Evolutionary conservation across 1,140 invertebrate genomes (phyloP).

Genomic region (Calliphora vicina): DNA sequence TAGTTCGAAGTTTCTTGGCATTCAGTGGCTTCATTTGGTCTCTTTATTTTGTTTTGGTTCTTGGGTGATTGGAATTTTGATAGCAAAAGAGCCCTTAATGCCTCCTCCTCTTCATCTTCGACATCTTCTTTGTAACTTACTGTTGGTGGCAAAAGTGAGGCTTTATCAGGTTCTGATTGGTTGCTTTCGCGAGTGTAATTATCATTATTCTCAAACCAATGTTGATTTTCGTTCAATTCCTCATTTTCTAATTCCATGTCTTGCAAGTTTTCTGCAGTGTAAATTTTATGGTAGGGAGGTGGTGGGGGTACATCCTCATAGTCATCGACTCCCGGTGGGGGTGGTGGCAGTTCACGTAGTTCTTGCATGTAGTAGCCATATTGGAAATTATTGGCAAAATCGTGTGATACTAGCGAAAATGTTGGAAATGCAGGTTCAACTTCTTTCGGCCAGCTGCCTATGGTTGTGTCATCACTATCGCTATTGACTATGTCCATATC

Average conservation of each 20-base stretch:
- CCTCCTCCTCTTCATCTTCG: constrained; percentile 55
- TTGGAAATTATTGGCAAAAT: constrained; percentile 2
- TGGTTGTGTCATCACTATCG: constrained; percentile 48
- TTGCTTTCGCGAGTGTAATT: background rate
- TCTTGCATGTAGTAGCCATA: constrained; percentile 16
- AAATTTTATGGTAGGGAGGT: background rate
- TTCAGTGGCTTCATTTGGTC: background rate
- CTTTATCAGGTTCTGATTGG: background rate
- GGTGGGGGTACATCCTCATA: constrained; percentile 42
- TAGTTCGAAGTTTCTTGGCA: background rate
- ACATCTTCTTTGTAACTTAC: background rate
- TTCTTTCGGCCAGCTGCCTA: background rate
- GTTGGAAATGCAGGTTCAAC: background rate
- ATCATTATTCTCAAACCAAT: background rate
- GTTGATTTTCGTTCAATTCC: background rate
- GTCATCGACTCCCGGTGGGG: constrained; percentile 41
- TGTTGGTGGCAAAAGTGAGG: background rate
- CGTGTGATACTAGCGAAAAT: background rate
- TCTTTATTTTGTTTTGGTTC: constrained; percentile 29
- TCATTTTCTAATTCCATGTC: constrained; percentile 26
- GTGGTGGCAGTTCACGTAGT: background rate
- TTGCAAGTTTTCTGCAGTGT: background rate
- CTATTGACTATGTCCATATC: constrained; percentile 60
- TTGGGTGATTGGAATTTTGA: constrained; percentile 45
- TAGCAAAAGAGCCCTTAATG: constrained; percentile 52